These are phyloP conservation scores for Pyrocephalus nanus DNA, from an alignment of 2,797 vertebrate genomes.

Conservation along the genomic window DNA sequence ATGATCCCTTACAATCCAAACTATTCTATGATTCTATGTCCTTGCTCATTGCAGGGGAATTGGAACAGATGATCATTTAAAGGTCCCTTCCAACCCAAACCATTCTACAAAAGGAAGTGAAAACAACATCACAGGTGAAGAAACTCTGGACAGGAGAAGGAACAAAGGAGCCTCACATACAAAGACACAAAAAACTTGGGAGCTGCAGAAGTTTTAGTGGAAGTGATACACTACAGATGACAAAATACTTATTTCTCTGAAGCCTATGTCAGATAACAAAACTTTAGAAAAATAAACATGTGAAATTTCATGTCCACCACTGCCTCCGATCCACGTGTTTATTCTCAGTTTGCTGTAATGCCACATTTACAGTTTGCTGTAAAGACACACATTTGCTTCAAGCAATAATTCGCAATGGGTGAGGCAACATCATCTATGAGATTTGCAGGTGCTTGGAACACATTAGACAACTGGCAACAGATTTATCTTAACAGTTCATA, in stretches of 20 bases:
- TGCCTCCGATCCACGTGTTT: conserved; percentile 2
- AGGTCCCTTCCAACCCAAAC: background rate
- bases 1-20: background rate
- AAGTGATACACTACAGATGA: background rate
- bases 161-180: background rate
- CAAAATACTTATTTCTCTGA: background rate
- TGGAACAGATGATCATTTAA: background rate
- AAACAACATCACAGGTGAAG: background rate
- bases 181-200: background rate
- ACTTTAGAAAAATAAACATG: background rate
- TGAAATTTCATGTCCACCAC: background rate
- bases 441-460: background rate
- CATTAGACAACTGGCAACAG: background rate
- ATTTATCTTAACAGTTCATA: background rate
- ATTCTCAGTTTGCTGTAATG: conserved; percentile 39
- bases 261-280: background rate
- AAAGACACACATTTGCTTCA: background rate
- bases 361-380: background rate
- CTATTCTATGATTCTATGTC: background rate
- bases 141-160: background rate
- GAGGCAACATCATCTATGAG: background rate
- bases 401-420: background rate
- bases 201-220: background rate
- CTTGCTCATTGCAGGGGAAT: background rate
- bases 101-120: background rate